These are phyloP conservation scores for Paralichthys olivaceus DNA, from an alignment of 2,113 vertebrate species.

Conservation along the genomic window DNA sequence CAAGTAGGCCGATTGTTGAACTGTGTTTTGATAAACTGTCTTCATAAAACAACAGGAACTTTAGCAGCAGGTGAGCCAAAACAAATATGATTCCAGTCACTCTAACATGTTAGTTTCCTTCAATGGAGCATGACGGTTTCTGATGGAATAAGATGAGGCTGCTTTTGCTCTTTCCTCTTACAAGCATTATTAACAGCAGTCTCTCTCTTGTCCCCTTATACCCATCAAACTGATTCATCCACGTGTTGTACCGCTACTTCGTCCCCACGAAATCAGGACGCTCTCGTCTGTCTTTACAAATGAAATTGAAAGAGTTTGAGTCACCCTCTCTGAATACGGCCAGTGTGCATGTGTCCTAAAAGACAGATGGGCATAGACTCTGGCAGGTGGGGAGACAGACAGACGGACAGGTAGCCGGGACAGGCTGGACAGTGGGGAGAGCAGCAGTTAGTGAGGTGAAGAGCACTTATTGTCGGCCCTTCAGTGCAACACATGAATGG, in stretches of 20 bases:
- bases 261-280: not conserved
- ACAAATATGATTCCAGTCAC: constrained; percentile 29
- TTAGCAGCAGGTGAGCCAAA: constrained; percentile 40
- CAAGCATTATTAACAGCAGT: constrained; percentile 18
- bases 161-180: constrained; percentile 23
- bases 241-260: not conserved
- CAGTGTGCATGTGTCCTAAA: constrained; percentile 8
- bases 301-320: not conserved
- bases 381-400: constrained; percentile 49
- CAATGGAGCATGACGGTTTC: not conserved
- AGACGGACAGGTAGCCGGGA: constrained; percentile 30
- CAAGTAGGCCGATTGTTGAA: constrained; percentile 14
- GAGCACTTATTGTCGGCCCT: constrained; percentile 78
- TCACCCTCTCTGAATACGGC: not conserved
- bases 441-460: constrained; percentile 82
- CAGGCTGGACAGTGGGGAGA: constrained; percentile 44
- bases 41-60: constrained; percentile 12
- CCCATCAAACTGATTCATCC: constrained; percentile 3
- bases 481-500: constrained; percentile 75
- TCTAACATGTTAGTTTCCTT: constrained; percentile 8
- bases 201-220: not conserved
- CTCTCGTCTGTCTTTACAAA: too few species aligned
- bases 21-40: constrained; percentile 4
- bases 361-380: constrained; percentile 43
- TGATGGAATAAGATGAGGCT: not conserved